Evolutionary conservation across 2,113 vertebrate genomes (phyloP), one percentile per base, ranked within the genome.

Genomic region (Triplophysa rosa): DNA sequence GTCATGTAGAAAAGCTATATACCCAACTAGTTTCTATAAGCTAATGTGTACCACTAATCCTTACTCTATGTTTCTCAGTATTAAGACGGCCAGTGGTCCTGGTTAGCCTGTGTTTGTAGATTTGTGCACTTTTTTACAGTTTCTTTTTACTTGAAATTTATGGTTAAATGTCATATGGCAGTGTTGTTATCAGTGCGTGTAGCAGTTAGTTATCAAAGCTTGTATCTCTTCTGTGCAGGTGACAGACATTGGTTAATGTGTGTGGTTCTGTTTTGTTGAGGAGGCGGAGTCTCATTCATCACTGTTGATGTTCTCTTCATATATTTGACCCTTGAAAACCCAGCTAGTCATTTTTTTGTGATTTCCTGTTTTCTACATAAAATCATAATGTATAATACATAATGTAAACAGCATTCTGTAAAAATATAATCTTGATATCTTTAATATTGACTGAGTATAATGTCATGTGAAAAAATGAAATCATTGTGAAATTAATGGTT

Each of bases 171-270:
- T 68, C 24, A 45, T 58, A 14, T 56, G 17, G 13, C 49, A 52
- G 14, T 14, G 49, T 52, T 17, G 49, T 54, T 54, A 54, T 54
- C 67, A 56, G 4, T n/a, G 16, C 37, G 26, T 9, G 37, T 0
- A 14, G 29, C 21, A 54, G 70, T 74, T 47, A 42, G 17, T 73
- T 80, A 67, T 80, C 62, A 59, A 24, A 33, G 24, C 10, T 23
- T 67, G 54, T 42, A 66, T 80, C 69, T 65, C 21, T 3, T 66
- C 29, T 45, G 1, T 74, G 64, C 79, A 80, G 79, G 70, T 80
- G 70, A n/a, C 56, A 17, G 37, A 63, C 63, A 49, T 49, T 75
- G 16, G 26, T 52, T 52, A 17, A 17, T 0, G 9, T n/a, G 13
- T 37, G 37, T 49, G 21, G 23, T 19, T 58, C 54, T 58, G 7